phyloP scores from a whole-genome alignment of 2,888 invertebrate genomes.

The Thymelicus lineola region DNA sequence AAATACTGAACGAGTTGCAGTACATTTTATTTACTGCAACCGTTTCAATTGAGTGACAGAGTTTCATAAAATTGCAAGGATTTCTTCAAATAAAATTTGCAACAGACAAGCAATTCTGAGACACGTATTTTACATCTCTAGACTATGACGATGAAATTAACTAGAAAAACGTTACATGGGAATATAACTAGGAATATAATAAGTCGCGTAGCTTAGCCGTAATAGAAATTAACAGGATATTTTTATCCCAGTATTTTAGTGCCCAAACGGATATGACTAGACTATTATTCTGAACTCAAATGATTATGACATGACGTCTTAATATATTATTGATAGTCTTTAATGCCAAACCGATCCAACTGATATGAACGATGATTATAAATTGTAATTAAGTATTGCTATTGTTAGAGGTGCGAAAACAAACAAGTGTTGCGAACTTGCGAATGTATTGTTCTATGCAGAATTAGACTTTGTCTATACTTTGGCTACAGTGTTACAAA shows the following conservation, averaged over 20 bases:
- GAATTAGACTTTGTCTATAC: background rate
- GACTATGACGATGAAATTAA: too few species aligned
- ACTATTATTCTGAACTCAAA: background rate
- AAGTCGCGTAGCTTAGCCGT: too few species aligned
- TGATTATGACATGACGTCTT: constrained; percentile 17
- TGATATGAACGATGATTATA: constrained; percentile 21
- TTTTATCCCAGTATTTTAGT: too few species aligned
- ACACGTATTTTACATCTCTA: too few species aligned
- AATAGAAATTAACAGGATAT: too few species aligned
- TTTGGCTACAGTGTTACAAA: background rate
- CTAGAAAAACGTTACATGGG: too few species aligned
- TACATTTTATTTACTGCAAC: background rate
- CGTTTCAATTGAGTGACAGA: too few species aligned
- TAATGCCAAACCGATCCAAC: constrained; percentile 11
- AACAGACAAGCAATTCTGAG: too few species aligned
- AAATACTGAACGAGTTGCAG: background rate
- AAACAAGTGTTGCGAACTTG: constrained; percentile 9
- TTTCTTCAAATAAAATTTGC: too few species aligned
- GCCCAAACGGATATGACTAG: constrained; percentile 14
- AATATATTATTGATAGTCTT: constrained; percentile 5
- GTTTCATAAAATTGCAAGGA: too few species aligned
- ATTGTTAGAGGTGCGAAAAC: constrained; percentile 14
- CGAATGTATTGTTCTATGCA: constrained; percentile 2
- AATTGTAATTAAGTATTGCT: constrained; percentile 23
- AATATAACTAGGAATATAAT: too few species aligned